Evolutionary conservation across 2,888 invertebrate species (phyloP), one percentile per base, ranked within the genome.

Genomic region (Serrognathus titanus): DNA sequence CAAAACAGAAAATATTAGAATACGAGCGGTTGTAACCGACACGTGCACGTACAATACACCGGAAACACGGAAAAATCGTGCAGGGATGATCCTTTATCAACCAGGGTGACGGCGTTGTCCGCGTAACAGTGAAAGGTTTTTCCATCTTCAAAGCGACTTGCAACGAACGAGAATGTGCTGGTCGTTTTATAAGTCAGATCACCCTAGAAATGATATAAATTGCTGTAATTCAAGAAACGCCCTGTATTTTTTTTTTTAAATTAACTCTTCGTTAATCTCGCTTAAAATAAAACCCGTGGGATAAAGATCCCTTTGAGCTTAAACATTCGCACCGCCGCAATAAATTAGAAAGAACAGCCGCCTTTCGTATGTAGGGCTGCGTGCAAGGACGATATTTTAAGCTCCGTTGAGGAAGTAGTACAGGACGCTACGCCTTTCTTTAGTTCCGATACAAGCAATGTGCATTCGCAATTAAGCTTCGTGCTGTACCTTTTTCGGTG

Each of bases 131-230:
- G 85, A 73, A 94, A 88, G 67, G 85, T 85, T 62, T 82, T 83
- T 13, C 87, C 88, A 72, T 94, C 92, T 73, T 94, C 93, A 75
- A 84, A 90, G 46, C 92, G 85, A 3, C 88, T 87, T 31, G 92
- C 93, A 61, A 85, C 85, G 78, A 94, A 93, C 20, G 85, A 84
- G 61, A 94, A 79, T 67, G 86, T 85, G 50, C 92, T 92, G 66
- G 82, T 83, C 6, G 93, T 93, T 63, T 87, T 87, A 75, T 83
- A 91, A 2, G 94, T 94, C 51, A 90, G 88, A 75, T 92, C 92
- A 51, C 82, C 81, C 88, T 88, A 82, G 38, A 74, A 75, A 63
- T 37, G 8, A 43, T 16, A 12, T 13, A 12, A 5, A n/a, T 39
- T 39, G 11, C 11, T 11, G 6, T 40, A 13, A 40, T n/a, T 16